Evolutionary conservation across 2,797 vertebrate genomes (phyloP), one percentile per base, ranked within the genome.

Genomic region (Spinus olivaceus): DNA sequence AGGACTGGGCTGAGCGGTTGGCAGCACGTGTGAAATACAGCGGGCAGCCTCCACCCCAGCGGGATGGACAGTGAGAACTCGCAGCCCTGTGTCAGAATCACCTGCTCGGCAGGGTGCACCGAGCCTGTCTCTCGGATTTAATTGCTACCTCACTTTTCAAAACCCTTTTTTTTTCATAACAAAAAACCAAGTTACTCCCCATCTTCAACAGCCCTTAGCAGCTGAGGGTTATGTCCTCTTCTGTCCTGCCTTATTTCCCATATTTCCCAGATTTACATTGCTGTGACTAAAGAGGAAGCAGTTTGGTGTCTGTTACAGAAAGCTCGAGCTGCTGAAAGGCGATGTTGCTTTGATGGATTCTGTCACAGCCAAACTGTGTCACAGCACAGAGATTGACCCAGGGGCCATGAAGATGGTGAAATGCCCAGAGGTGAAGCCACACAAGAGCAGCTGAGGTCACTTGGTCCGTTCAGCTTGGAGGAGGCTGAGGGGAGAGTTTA

Each of bases 1-100:
- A 0, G 67, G 50, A 1, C 15, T 0, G 14, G 2, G 1, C 14
- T 12, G 74, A 23, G 9, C 9, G 2, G 23, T 0, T 1, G 18
- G 49, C 0, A 12, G 61, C 14, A 1, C 1, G 14, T 2, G 12
- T 17, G 16, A 17, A 30, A 10, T 1, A 7, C 2, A 3, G 3
- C 19, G 3, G 66, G 49, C 56, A 18, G 0, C 32, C 4, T 10
- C 13, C 73, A 35, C 4, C 24, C 39, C 2, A 7, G 0, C 51
- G 3, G 5, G 35, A 5, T 3, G 69, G 76, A 4, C 65, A 1
- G 4, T 0, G 42, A 4, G 32, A 49, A 2, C 41, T 14, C 1
- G 1, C 32, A 39, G 63, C 39, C 46, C 44, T 0, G 12, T 2
- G 37, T 2, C 56, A 8, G 3, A 24, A 61, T 22, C 1, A 25